A percentile compares a stretch with the other conserved stretches of the same genome.
Conservation (phyloP, 2,113 vertebrate genomes). For the Spea multiplicata region DNA sequence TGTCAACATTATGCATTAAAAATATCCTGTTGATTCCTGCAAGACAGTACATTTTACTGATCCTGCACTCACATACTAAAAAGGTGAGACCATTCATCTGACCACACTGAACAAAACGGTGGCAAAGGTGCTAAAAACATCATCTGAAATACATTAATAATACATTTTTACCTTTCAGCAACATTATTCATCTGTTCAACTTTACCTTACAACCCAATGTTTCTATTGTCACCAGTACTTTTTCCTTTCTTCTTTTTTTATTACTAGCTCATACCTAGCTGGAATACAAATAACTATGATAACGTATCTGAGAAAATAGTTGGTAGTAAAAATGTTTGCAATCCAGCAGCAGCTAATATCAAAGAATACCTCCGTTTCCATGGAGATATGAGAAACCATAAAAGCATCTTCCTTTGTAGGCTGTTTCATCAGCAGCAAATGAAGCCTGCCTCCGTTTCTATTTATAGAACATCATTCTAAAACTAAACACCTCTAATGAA, state of each 20-base stretch:
- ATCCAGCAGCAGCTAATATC: constrained; percentile 36
- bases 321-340: not conserved
- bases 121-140: constrained; percentile 40
- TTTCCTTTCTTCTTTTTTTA: constrained; percentile 7
- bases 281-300: constrained; percentile 12
- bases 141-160: constrained; percentile 24
- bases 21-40: constrained; percentile 32
- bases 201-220: not conserved
- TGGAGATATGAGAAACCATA: constrained; percentile 53
- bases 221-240: not conserved
- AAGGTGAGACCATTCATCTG: constrained; percentile 24
- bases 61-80: not conserved
- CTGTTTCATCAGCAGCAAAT: constrained; percentile 41
- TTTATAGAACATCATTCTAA: constrained; percentile 47
- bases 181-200: constrained; percentile 2
- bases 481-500: constrained; percentile 9
- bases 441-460: constrained; percentile 42
- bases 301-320: constrained; percentile 1
- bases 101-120: constrained; percentile 47
- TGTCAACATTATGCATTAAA: not conserved
- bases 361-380: constrained; percentile 51
- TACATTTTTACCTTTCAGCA: constrained; percentile 22
- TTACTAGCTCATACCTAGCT: not conserved
- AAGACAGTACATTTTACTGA: not conserved
- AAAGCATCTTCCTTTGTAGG: constrained; percentile 33